Conservation (phyloP, 2,888 invertebrate species). For the Neria commutata region DNA sequence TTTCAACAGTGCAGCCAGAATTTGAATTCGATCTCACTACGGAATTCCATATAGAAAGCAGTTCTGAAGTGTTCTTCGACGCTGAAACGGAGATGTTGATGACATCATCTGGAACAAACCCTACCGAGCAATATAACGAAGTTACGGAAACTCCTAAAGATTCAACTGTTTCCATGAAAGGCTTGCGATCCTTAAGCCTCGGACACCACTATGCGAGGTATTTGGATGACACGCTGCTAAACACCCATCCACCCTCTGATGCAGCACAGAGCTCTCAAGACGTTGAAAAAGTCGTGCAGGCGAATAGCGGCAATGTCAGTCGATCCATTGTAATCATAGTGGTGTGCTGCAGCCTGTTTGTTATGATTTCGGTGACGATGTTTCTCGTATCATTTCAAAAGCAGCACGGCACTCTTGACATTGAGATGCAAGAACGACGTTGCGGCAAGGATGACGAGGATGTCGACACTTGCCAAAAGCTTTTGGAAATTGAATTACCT, state of each 20-base stretch:
- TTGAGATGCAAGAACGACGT: slow-evolving; percentile 58
- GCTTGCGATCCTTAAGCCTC: slow-evolving; percentile 13
- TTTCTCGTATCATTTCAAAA: slow-evolving; percentile 54
- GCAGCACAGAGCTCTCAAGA: slow-evolving; percentile 43
- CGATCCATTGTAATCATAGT: slow-evolving; percentile 48
- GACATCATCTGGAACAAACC: no score
- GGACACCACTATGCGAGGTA: slow-evolving; percentile 28
- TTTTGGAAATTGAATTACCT: slow-evolving; percentile 48
- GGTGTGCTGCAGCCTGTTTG: slow-evolving; percentile 50
- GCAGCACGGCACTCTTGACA: slow-evolving; percentile 55
- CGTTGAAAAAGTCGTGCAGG: slow-evolving; percentile 37
- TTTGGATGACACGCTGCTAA: slow-evolving; percentile 42
- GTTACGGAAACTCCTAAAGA: no score
- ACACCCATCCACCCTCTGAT: slow-evolving; percentile 48
- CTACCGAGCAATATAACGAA: no score
- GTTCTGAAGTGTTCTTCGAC: no score
- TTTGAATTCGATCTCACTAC: no score
- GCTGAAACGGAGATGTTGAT: no score
- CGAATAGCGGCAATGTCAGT: slow-evolving; percentile 29
- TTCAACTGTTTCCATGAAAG: slow-evolving; percentile 19
- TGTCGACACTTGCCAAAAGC: slow-evolving; percentile 45
- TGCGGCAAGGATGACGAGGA: slow-evolving; percentile 54
- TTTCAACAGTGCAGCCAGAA: not conserved
- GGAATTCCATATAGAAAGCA: no score
- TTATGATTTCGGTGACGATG: slow-evolving; percentile 47